Evolutionary conservation across 2,888 invertebrate genomes (phyloP).

Genomic region (Galeruca laticollis): DNA sequence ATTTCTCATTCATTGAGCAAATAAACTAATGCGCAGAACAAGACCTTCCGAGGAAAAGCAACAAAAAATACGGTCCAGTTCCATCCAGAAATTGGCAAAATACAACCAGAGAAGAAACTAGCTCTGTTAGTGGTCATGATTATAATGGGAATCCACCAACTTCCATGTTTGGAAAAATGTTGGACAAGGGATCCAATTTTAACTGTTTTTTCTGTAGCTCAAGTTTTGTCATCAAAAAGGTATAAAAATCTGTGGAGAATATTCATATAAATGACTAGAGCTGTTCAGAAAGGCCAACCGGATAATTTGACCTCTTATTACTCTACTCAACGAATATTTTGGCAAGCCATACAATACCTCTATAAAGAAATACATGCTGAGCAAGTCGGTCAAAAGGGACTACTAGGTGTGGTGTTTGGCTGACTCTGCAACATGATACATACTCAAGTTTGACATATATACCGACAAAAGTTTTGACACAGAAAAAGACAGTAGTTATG

Average conservation of each 20-base stretch:
- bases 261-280: conserved; percentile 19
- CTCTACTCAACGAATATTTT: conserved; percentile 15
- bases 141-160: no score
- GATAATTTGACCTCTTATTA: conserved; percentile 3
- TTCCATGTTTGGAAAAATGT: no score
- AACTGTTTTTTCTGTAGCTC: not conserved
- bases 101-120: conserved; percentile 1
- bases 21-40: no score
- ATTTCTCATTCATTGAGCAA: no score
- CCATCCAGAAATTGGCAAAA: conserved; percentile 27
- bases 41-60: no score
- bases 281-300: not conserved
- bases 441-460: conserved; percentile 53
- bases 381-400: conserved; percentile 20
- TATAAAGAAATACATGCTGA: conserved; percentile 46
- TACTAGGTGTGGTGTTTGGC: conserved; percentile 35
- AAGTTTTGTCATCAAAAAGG: conserved; percentile 22
- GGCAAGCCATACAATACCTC: conserved; percentile 23
- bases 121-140: conserved; percentile 2
- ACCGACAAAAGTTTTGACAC: conserved; percentile 43
- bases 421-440: conserved; percentile 42
- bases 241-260: conserved; percentile 25
- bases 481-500: conserved; percentile 48
- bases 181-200: conserved; percentile 28
- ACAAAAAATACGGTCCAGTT: not conserved